A percentile compares a stretch with the other conserved stretches of the same genome.
phyloP scores from a whole-genome alignment of 2,797 vertebrate genomes.

The Urosaurus nigricauda region DNA sequence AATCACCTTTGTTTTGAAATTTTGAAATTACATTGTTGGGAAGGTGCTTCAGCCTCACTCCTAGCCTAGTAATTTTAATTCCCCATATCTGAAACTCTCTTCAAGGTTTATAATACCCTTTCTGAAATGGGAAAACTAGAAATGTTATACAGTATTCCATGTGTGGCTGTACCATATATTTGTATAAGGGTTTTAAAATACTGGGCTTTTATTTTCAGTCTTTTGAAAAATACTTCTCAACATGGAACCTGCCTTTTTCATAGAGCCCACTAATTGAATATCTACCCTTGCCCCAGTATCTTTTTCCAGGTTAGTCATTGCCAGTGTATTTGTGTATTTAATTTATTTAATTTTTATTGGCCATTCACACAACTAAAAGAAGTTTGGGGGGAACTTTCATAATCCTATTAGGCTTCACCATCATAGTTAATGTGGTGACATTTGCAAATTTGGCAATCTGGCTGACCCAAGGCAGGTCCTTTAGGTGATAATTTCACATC shows the following conservation, averaged over 20 bases:
- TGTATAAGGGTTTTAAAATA: not conserved
- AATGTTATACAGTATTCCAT: not conserved
- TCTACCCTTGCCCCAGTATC: not conserved
- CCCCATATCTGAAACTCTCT: not conserved
- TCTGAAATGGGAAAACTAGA: not conserved
- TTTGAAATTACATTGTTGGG: not conserved
- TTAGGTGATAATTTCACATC: not conserved
- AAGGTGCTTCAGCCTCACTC: not conserved
- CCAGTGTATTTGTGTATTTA: not conserved
- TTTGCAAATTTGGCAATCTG: not conserved
- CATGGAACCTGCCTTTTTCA: not conserved
- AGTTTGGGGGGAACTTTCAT: not conserved
- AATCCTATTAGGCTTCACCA: not conserved
- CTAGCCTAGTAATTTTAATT: not conserved
- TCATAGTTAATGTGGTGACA: not conserved
- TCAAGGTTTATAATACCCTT: not conserved
- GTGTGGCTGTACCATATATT: not conserved
- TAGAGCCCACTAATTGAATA: not conserved
- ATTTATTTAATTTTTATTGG: not conserved
- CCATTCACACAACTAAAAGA: not conserved
- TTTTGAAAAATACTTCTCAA: not conserved
- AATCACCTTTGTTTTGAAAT: not conserved
- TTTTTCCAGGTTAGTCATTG: not conserved
- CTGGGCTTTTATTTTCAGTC: not conserved
- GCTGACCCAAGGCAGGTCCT: not conserved